phyloP scores from a whole-genome alignment of 2,888 invertebrate species.

The Tanaodytes sp. region DNA sequence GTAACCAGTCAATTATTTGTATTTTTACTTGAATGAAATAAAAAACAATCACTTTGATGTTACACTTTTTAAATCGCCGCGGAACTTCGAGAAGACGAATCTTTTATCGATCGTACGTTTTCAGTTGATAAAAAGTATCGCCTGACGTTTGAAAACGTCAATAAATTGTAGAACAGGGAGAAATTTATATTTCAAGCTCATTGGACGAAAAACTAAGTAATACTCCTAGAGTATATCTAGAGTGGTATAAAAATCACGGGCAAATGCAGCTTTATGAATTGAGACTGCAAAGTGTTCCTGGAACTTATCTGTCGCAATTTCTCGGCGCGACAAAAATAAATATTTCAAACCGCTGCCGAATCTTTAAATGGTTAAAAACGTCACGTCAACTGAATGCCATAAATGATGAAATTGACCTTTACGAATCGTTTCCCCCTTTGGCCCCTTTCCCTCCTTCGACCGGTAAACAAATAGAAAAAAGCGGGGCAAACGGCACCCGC shows the following conservation, averaged over 20 bases:
- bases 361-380: conserved; percentile 37
- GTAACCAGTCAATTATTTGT: no score
- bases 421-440: no score
- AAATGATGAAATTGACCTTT: conserved; percentile 47
- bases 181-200: neutral
- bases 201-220: no score
- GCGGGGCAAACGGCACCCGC: conserved; percentile 26
- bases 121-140: no score
- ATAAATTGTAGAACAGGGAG: no score
- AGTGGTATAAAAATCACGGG: neutral
- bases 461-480: conserved; percentile 36
- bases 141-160: no score
- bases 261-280: conserved; percentile 5
- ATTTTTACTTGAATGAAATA: no score
- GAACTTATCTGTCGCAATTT: conserved; percentile 20
- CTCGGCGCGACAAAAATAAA: conserved; percentile 12
- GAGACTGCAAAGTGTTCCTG: neutral
- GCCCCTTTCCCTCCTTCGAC: neutral
- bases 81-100: no score
- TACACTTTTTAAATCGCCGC: no score
- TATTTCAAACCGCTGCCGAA: conserved; percentile 23
- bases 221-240: no score
- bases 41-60: no score
- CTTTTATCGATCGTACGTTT: no score
- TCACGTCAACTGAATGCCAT: conserved; percentile 30